Base-by-base conservation (phyloP, 2,113 vertebrate genomes). In the Rattus norvegicus region DNA sequence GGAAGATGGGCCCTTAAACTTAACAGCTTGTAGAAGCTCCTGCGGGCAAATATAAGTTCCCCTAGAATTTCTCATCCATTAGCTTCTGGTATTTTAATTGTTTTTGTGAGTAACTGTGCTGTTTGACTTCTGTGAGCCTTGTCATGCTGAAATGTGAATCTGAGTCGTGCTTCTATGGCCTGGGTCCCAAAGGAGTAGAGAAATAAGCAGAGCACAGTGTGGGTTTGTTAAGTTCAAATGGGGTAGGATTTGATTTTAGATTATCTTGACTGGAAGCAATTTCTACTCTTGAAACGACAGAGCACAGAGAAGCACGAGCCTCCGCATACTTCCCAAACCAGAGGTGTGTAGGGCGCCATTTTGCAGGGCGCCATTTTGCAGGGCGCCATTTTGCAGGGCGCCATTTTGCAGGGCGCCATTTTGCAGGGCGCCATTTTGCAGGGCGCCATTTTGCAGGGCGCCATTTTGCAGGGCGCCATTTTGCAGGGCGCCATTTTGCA, bases 31-130 rank as follows among this genome's bases (percentile, higher is more conserved):
- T 36, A 24, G 75, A 9, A 26, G 4, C 39, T 86, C 70, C 47
- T 69, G 12, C 13, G 36, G 90, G 84, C 59, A 47, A 47, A 43
- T 22, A 2, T 11, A 56, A 88, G 28, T 59, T 56, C 84, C 36
- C 52, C 36, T 43, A 56, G 36, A 19, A 47, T 19, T 67, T 54
- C 65, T 86, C 39, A 52, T 28, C 39, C 67, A 12, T 89, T 49
- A 24, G 14, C 63, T 85, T 47, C 56, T 76, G 59, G 79, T 84
- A 65, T 92, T 92, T 92, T 61, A 67, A 93, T 79, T 79, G 69
- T 92, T 73, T 59, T n/a, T 54, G 79, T 89, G 84, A 90, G 33
- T 90, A 88, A 30, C 69, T 11, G 59, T 33, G 88, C 72, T n/a
- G 8, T 43, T 65, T 16, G 86, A 30, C 86, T 96, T 67, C 56